Evolutionary conservation across 2,113 vertebrate species (phyloP).

Genomic region (Myrmophylax atrothorax): DNA sequence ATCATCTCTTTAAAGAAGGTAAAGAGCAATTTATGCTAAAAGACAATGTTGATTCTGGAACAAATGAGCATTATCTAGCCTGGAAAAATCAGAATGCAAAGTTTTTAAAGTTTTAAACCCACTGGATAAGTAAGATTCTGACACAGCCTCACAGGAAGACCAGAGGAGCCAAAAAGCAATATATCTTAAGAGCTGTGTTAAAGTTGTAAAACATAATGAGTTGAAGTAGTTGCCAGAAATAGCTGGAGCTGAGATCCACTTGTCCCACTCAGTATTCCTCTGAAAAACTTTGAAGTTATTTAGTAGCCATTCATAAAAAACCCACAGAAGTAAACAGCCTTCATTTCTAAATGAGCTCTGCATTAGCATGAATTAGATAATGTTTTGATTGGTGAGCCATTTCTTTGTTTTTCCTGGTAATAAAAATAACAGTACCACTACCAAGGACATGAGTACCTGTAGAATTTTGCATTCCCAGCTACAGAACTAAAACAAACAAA

Average conservation of each 20-base stretch:
- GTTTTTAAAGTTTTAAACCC: background rate
- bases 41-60: background rate
- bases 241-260: background rate
- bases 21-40: background rate
- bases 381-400: background rate
- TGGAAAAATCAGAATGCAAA: background rate
- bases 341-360: background rate
- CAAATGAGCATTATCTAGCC: background rate
- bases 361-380: background rate
- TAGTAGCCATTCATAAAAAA: background rate
- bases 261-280: background rate
- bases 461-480: background rate
- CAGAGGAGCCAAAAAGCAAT: background rate
- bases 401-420: background rate
- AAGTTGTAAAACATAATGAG: background rate
- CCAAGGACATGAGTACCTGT: background rate
- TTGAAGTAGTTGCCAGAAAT: background rate
- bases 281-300: background rate
- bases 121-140: background rate
- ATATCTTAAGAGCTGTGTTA: background rate
- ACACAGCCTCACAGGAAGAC: background rate
- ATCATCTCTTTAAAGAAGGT: background rate
- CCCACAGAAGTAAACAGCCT: background rate
- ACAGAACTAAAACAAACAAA: background rate
- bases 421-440: background rate